Conservation (phyloP, 1,140 invertebrate species). For the Zaprionus capensis region DNA sequence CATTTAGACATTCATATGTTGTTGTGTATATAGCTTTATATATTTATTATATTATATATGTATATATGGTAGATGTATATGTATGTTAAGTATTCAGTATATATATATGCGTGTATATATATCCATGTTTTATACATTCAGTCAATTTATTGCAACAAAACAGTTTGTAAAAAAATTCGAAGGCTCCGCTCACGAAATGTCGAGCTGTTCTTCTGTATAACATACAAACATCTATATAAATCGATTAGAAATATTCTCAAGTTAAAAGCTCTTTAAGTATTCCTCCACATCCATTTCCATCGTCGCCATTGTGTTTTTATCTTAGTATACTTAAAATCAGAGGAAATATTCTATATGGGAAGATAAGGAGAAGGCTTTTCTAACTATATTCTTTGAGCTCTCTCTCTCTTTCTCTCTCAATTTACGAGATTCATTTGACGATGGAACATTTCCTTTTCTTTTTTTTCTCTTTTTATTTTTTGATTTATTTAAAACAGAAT, state of each 20-base stretch:
- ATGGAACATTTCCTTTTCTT: neutral
- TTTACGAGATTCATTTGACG: neutral
- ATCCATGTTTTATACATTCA: constrained; percentile 58
- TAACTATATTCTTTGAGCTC: constrained; percentile 3
- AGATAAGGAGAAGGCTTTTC: neutral
- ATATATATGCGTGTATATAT: constrained; percentile 34
- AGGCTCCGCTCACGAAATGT: constrained; percentile 34
- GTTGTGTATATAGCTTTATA: constrained; percentile 33
- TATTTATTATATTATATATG: constrained; percentile 9
- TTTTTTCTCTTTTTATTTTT: neutral
- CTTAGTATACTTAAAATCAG: constrained; percentile 2
- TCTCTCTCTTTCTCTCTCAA: neutral
- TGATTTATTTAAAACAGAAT: constrained; percentile 5
- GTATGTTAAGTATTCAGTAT: constrained; percentile 8
- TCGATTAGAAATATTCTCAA: constrained; percentile 27
- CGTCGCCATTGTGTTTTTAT: neutral
- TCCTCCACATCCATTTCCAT: neutral
- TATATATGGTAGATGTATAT: constrained; percentile 2
- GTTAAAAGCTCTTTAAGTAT: constrained; percentile 8
- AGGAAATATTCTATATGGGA: neutral
- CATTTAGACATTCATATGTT: constrained; percentile 63
- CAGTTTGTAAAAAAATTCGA: constrained; percentile 38
- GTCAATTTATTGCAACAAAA: constrained; percentile 77
- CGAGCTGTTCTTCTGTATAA: constrained; percentile 4
- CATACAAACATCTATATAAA: constrained; percentile 21